Evolutionary conservation across 2,113 vertebrate species (phyloP).

Genomic region (Acrocephalus arundinaceus): DNA sequence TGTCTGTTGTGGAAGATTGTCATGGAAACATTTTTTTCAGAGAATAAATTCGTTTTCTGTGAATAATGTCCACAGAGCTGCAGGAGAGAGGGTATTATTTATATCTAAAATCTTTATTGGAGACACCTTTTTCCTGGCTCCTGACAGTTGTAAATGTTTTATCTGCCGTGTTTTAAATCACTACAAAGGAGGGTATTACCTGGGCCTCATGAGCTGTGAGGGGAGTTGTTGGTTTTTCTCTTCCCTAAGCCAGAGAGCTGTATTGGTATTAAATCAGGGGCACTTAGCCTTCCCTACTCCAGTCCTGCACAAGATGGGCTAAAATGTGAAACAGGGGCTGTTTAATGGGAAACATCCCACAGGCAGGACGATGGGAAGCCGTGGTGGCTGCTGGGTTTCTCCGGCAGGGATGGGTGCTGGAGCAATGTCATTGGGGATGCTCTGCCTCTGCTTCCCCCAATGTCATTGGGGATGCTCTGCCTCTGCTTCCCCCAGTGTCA

Average conservation of each 20-base stretch:
- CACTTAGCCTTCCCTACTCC: not conserved
- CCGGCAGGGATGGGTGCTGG: not conserved
- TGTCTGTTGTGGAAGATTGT: constrained; percentile 63
- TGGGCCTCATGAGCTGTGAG: not conserved
- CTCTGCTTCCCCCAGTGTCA: too few species aligned
- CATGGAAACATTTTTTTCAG: constrained; percentile 63
- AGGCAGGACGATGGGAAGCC: not conserved
- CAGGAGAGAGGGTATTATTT: not conserved
- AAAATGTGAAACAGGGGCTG: not conserved
- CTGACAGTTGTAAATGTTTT: not conserved
- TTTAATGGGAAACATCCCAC: not conserved
- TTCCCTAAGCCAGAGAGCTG: not conserved
- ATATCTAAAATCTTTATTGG: not conserved
- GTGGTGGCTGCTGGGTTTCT: not conserved
- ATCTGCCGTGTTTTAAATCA: constrained; percentile 36
- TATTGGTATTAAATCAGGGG: not conserved
- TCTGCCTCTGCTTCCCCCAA: not conserved
- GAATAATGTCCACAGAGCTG: constrained; percentile 18
- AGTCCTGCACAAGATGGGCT: not conserved
- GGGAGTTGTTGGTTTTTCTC: not conserved
- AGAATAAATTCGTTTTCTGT: constrained; percentile 58
- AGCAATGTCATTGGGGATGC: not conserved
- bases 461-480: too few species aligned
- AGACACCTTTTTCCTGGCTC: not conserved
- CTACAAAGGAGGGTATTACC: not conserved